Conservation (phyloP, 2,113 vertebrate species). For the Pterocles gutturalis region DNA sequence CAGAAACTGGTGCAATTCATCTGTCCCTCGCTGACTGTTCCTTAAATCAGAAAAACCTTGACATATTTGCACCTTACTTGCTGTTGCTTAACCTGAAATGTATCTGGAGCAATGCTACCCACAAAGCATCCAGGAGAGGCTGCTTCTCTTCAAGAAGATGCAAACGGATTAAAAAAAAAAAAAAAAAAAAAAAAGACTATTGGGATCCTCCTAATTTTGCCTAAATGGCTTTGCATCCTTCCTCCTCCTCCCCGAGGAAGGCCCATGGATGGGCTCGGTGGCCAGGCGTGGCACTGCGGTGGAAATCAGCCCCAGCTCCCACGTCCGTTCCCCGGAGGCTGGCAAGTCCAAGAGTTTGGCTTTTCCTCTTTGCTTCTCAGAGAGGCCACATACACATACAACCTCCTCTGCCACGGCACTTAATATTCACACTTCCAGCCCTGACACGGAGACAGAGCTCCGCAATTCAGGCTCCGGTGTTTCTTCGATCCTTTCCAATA, state of each 20-base stretch:
- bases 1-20: background rate
- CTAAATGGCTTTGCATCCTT: background rate
- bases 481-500: background rate
- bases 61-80: background rate
- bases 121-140: background rate
- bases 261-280: accelerated
- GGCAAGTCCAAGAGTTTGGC: background rate
- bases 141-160: background rate
- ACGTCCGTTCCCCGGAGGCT: accelerated
- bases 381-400: accelerated
- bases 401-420: background rate
- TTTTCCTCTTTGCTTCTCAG: background rate
- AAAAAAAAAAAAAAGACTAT: too few species aligned
- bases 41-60: background rate
- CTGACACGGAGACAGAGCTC: constrained; percentile 4
- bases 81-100: background rate
- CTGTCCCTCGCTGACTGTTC: background rate
- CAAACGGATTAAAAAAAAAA: background rate
- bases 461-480: background rate
- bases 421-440: background rate
- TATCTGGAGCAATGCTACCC: background rate
- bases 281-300: accelerated
- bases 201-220: background rate
- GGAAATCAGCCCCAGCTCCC: background rate
- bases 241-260: background rate